Conservation (phyloP, 2,113 vertebrate species). For the Lanius collurio region DNA sequence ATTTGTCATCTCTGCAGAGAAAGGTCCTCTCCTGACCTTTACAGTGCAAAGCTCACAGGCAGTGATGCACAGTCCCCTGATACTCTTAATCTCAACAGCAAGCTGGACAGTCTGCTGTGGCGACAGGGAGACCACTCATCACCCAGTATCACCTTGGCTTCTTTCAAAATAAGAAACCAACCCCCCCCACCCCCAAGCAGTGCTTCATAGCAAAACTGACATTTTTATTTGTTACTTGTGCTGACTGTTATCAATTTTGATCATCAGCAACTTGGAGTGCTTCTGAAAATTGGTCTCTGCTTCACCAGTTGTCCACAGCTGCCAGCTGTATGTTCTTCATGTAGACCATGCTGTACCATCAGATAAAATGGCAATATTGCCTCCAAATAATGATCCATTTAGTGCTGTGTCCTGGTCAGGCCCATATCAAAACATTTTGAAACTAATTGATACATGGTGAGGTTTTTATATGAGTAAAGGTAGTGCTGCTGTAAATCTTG, state of each 20-base stretch:
- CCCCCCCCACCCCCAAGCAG: not conserved
- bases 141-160: not conserved
- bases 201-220: not conserved
- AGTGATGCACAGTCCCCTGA: not conserved
- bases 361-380: not conserved
- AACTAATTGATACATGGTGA: not conserved
- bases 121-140: not conserved
- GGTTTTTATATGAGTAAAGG: not conserved
- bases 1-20: not conserved
- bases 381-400: not conserved
- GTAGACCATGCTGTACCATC: not conserved
- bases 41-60: not conserved
- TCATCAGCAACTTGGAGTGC: not conserved
- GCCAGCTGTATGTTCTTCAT: not conserved
- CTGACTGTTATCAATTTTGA: not conserved
- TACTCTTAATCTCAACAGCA: not conserved
- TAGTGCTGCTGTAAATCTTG: not conserved
- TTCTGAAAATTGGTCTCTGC: not conserved
- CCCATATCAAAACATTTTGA: not conserved
- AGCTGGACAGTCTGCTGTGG: not conserved
- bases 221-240: not conserved
- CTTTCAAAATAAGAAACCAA: not conserved
- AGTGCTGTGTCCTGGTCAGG: not conserved
- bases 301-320: not conserved
- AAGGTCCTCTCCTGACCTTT: not conserved